Evolutionary conservation across 2,888 invertebrate species (phyloP).

Genomic region (Listrodromus nycthemerus): DNA sequence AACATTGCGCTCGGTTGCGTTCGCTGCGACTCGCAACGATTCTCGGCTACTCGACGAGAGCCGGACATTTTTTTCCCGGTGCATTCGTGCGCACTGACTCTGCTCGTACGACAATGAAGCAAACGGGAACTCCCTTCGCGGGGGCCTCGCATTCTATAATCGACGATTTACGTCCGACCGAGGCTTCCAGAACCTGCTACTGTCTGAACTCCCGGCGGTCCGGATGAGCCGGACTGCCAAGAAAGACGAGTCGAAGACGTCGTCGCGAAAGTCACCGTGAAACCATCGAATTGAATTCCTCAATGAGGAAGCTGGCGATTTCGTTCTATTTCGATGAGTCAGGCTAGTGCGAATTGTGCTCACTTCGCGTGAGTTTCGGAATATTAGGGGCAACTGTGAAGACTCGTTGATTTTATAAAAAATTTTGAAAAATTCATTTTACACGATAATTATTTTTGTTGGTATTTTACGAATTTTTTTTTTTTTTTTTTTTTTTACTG

Average conservation of each 20-base stretch:
- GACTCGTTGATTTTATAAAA: too few species aligned
- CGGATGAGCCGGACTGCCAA: constrained; percentile 28
- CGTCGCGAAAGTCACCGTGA: constrained; percentile 73
- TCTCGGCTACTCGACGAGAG: constrained; percentile 48
- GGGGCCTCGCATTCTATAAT: constrained; percentile 27
- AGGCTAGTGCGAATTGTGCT: too few species aligned
- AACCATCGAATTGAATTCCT: constrained; percentile 79
- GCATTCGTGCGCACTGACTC: constrained; percentile 7
- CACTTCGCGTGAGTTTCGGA: too few species aligned
- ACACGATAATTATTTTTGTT: too few species aligned
- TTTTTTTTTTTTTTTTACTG: too few species aligned
- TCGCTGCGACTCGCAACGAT: constrained; percentile 43
- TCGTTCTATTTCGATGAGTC: too few species aligned
- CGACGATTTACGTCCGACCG: constrained; percentile 14
- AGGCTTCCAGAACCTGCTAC: constrained; percentile 53
- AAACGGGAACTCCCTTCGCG: constrained; percentile 18
- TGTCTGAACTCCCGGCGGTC: constrained; percentile 53
- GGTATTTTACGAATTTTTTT: too few species aligned
- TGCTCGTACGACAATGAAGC: constrained; percentile 50
- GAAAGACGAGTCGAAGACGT: constrained; percentile 59
- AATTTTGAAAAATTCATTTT: too few species aligned
- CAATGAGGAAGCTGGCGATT: too few species aligned
- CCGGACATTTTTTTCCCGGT: constrained; percentile 34
- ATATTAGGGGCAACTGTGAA: too few species aligned
- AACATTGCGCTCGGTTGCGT: constrained; percentile 73